Conservation (phyloP, 1,140 invertebrate species). For the Eupristina koningsbergeri region DNA sequence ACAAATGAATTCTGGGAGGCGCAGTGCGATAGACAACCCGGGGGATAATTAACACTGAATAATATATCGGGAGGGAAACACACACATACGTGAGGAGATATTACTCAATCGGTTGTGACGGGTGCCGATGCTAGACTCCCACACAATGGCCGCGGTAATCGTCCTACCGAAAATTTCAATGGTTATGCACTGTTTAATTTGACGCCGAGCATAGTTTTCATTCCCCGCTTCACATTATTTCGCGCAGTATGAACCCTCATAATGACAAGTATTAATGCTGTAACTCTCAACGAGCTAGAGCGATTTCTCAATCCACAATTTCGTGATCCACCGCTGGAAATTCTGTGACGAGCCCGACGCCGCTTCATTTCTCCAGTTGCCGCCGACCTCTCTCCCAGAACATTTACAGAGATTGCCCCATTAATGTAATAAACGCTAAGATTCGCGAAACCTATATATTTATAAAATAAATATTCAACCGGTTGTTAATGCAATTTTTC, state of each 20-base stretch:
- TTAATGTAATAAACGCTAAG: no score
- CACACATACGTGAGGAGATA: constrained; percentile 2
- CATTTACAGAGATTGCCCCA: background rate
- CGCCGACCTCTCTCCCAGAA: background rate
- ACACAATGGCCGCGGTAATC: background rate
- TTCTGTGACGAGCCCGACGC: no score
- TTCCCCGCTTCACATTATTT: background rate
- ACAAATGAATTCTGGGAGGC: background rate
- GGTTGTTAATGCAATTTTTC: no score
- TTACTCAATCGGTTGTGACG: constrained; percentile 13
- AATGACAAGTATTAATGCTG: background rate
- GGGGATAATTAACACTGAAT: constrained; percentile 38
- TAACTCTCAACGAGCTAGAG: background rate
- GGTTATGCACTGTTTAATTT: background rate
- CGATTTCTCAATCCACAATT: background rate
- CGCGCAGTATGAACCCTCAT: background rate
- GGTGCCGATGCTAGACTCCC: constrained; percentile 1
- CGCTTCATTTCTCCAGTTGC: background rate
- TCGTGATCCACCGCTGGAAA: background rate
- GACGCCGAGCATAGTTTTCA: background rate
- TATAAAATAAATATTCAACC: no score
- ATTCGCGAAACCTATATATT: no score
- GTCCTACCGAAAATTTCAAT: constrained; percentile 20
- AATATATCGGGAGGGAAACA: background rate
- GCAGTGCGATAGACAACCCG: constrained; percentile 1